A percentile compares a stretch with the other conserved stretches of the same genome.
Conservation (phyloP, 2,888 invertebrate genomes). For the Zygogramma bicolorata region DNA sequence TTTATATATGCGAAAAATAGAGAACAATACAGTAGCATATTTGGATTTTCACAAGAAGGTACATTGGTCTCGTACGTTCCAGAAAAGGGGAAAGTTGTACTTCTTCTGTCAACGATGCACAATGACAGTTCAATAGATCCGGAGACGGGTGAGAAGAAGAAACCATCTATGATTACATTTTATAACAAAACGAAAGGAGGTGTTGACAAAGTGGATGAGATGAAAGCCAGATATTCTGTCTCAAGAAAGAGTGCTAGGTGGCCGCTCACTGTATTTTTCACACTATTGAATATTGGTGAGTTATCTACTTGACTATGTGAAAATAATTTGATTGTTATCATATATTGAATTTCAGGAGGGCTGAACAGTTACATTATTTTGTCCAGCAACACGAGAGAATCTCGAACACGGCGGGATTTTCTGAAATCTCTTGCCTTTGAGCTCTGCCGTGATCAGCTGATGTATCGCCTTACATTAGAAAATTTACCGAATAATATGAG, state of each 20-base stretch:
- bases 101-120: slow-evolving; percentile 37
- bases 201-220: neutral
- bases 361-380: too few relatives aligned
- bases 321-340: too few relatives aligned
- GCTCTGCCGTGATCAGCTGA: neutral
- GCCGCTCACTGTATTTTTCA: neutral
- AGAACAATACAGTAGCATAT: neutral
- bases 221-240: neutral
- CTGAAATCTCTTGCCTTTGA: neutral
- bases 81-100: slow-evolving; percentile 29
- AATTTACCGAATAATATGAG: neutral
- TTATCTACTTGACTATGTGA: neutral
- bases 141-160: neutral
- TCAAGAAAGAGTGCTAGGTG: neutral
- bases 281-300: neutral
- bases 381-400: neutral
- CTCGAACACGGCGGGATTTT: neutral
- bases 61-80: slow-evolving; percentile 8
- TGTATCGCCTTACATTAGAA: neutral
- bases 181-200: neutral
- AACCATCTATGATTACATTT: slow-evolving; percentile 31
- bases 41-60: neutral
- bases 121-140: slow-evolving; percentile 19
- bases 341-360: too few relatives aligned
- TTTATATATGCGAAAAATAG: neutral